These are phyloP conservation scores for Carassius carassius DNA, from an alignment of 2,113 vertebrate genomes.

Conservation along the genomic window DNA sequence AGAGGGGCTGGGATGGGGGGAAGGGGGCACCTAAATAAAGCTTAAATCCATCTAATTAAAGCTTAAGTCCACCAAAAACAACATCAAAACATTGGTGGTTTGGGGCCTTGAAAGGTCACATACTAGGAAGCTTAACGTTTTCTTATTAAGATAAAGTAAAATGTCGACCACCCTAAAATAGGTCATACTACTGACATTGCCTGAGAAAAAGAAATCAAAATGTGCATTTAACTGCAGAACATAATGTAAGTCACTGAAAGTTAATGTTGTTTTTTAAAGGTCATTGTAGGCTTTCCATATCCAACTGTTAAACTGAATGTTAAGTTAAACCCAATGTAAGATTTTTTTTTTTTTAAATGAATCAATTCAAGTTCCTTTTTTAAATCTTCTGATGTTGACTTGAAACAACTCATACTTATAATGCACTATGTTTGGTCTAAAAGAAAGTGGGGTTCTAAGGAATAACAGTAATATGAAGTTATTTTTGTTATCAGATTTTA, in stretches of 20 bases:
- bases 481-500: background rate
- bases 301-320: background rate
- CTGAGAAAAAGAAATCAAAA: background rate
- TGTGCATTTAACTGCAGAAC: background rate
- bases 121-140: conserved; percentile 9
- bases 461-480: background rate
- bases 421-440: background rate
- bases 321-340: background rate
- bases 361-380: background rate
- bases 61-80: conserved; percentile 17
- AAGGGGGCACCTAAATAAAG: conserved; percentile 6
- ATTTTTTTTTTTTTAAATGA: too few species aligned
- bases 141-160: background rate
- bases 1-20: background rate
- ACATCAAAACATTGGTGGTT: conserved; percentile 9
- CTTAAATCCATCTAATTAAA: conserved; percentile 23
- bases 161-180: background rate
- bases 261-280: background rate
- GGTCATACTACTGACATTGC: background rate
- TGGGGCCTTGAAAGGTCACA: conserved; percentile 34
- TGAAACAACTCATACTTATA: background rate
- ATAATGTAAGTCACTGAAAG: background rate
- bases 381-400: background rate
- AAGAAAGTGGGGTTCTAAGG: background rate
- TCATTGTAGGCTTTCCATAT: background rate